Base-by-base conservation (phyloP, 2,888 invertebrate genomes). In the Tiphia femorata region DNA sequence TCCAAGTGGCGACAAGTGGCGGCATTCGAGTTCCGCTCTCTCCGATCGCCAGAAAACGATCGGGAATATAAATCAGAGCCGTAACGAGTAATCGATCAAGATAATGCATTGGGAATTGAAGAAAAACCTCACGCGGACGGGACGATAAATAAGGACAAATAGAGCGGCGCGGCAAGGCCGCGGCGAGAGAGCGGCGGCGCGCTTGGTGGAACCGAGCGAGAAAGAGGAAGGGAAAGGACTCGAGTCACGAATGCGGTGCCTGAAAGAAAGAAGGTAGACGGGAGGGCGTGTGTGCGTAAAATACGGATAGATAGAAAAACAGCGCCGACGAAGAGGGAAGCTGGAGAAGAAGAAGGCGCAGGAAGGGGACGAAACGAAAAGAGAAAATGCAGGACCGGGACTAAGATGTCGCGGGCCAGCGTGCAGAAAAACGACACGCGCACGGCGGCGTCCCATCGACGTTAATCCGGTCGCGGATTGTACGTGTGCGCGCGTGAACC, bases 51-150 rank as follows among this genome's bases (percentile, higher is more conserved):
- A 55, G 59, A 61, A 59, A 62, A 52, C 63, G 54, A 56, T 42
- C 49, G 44, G 62, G 63, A 72, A 70, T 71, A 68, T 71, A 70
- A 72, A 70, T 72, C 72, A 72, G 70, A 58, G 67, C 66, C 62
- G 70, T 68, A 70, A 63, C 68, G 62, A 62, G 70, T 70, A 64
- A 72, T 72, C 72, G 72, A 72, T 72, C 72, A 68, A 72, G 70
- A 63, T 62, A 68, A 68, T 66, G 61, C 62, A 71, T 67, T 57
- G 65, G 58, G 57, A 63, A 69, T 69, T 56, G 68, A 44, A 56
- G 68, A 69, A 68, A 69, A 65, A 68, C 49, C 33, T 57, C 46
- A 53, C 49, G 56, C 53, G 53, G 59, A 61, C 67, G 49, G 67
- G 50, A 52, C 62, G 68, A 68, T 68, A 69, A 68, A 68, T 69